These are phyloP conservation scores for Neodiprion fabricii DNA, from an alignment of 1,140 invertebrate species.

Conservation along the genomic window DNA sequence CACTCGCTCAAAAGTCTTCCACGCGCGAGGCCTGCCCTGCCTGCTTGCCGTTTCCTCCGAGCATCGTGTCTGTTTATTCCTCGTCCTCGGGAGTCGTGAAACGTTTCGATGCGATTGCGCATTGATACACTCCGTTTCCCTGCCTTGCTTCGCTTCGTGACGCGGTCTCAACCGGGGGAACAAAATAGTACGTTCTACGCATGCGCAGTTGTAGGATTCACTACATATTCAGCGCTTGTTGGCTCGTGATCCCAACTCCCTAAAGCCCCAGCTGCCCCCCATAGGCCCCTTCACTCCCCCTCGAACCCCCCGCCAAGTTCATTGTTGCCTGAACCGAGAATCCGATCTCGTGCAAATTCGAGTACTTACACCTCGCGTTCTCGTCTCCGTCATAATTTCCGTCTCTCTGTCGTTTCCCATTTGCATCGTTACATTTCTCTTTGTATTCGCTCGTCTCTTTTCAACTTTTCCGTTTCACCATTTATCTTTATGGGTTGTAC, in stretches of 20 bases:
- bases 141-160: constrained; percentile 38
- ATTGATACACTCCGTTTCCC: constrained; percentile 46
- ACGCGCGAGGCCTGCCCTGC: constrained; percentile 35
- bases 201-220: constrained; percentile 24
- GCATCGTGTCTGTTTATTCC: constrained; percentile 58
- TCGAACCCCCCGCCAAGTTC: background rate
- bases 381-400: background rate
- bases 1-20: background rate
- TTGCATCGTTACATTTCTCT: background rate
- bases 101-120: constrained; percentile 56
- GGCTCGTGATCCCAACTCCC: constrained; percentile 32
- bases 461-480: background rate
- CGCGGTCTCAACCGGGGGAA: constrained; percentile 36
- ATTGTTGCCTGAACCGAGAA: background rate
- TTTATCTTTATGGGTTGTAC: no score
- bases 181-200: constrained; percentile 39
- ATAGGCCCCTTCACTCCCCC: background rate
- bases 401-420: background rate
- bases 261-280: constrained; percentile 33
- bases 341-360: constrained; percentile 1
- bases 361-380: background rate
- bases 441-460: background rate
- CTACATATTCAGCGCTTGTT: constrained; percentile 13
- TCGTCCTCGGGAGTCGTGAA: constrained; percentile 44
- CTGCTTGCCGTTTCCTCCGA: constrained; percentile 57